Conservation (phyloP, 2,113 vertebrate genomes). For the Upupa epops region DNA sequence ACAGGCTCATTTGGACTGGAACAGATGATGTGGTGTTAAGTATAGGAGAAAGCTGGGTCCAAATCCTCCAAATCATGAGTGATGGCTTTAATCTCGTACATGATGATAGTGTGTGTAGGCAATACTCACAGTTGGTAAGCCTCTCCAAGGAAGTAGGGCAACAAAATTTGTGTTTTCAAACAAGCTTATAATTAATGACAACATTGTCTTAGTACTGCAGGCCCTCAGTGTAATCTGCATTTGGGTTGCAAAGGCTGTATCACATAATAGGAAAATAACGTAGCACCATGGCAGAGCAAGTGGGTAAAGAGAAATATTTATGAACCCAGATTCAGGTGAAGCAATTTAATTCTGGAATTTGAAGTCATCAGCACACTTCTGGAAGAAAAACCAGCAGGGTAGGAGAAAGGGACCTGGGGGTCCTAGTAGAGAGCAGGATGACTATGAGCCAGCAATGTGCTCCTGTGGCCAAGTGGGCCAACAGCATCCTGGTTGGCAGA, state of each 20-base stretch:
- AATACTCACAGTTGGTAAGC: background rate
- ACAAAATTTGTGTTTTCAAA: background rate
- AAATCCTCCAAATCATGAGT: background rate
- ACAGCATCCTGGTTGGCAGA: too few species aligned
- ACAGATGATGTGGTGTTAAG: rapidly evolving
- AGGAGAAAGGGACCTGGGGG: too few species aligned
- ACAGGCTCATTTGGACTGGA: background rate
- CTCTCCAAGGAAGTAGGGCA: background rate
- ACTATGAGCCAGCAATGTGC: too few species aligned
- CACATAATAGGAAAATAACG: background rate
- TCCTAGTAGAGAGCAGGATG: too few species aligned
- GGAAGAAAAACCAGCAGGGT: background rate
- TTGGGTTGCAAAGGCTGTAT: background rate
- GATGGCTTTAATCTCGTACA: rapidly evolving
- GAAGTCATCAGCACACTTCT: background rate
- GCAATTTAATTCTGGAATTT: background rate
- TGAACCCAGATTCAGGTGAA: background rate
- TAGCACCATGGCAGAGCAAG: background rate
- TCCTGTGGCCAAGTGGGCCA: too few species aligned
- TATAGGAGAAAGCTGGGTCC: background rate
- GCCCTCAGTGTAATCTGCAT: background rate
- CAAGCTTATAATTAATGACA: background rate
- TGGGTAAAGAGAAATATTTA: background rate
- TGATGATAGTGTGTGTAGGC: background rate
- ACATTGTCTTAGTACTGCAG: background rate